phyloP scores from a whole-genome alignment of 2,888 invertebrate species.

The Nemurella pictetii region DNA sequence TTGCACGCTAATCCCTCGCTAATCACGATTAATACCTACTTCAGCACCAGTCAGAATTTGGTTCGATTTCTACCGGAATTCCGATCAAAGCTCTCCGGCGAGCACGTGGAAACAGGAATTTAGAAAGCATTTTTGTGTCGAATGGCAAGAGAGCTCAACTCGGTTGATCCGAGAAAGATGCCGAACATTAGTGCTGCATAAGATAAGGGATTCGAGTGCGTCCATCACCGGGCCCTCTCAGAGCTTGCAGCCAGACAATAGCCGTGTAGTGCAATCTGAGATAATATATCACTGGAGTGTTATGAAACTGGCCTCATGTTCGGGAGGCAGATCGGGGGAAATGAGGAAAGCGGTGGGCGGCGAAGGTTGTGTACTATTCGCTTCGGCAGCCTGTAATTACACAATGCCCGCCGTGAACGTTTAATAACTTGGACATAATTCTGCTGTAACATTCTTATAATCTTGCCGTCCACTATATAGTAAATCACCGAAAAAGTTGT shows the following conservation, averaged over 20 bases:
- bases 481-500: background rate
- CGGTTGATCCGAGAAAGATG: background rate
- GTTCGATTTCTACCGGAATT: background rate
- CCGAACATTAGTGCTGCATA: background rate
- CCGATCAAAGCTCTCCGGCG: background rate
- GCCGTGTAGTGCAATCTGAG: background rate
- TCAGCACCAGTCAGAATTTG: background rate
- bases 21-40: background rate
- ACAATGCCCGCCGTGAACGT: background rate
- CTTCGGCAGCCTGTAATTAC: background rate
- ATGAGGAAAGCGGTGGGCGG: background rate
- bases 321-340: background rate
- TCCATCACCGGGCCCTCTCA: too few species aligned
- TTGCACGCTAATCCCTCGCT: background rate
- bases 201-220: background rate
- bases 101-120: background rate
- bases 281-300: background rate
- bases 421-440: background rate
- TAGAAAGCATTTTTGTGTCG: background rate
- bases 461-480: background rate
- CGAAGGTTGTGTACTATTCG: background rate
- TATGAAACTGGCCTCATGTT: background rate
- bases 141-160: background rate
- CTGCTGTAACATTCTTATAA: background rate
- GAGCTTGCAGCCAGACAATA: background rate